Percentiles rank a stretch among this genome's conserved stretches.
Conservation (phyloP, 2,888 invertebrate species). For the Linyphia triangularis region DNA sequence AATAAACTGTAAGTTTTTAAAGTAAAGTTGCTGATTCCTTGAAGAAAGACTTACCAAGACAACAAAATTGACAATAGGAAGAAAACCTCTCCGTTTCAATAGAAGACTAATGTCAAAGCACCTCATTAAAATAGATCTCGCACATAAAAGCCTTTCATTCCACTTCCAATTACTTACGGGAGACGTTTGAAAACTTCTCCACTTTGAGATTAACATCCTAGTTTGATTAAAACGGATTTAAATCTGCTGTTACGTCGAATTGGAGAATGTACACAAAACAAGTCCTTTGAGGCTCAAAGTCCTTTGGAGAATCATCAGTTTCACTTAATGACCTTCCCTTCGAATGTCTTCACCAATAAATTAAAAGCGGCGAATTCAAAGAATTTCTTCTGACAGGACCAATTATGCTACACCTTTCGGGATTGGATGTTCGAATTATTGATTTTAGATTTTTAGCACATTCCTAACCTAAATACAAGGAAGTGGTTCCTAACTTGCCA, state of each 20-base stretch:
- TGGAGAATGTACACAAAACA: neutral
- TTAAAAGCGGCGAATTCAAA: slow-evolving; percentile 26
- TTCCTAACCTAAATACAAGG: no score
- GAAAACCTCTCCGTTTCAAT: no score
- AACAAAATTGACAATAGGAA: no score
- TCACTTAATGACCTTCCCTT: slow-evolving; percentile 29
- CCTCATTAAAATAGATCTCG: neutral
- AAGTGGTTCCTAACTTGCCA: no score
- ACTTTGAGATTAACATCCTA: slow-evolving; percentile 33
- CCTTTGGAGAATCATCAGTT: neutral
- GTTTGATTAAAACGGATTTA: slow-evolving; percentile 48
- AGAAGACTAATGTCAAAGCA: neutral
- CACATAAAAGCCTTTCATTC: slow-evolving; percentile 1
- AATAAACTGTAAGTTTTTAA: no score
- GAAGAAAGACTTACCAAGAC: no score
- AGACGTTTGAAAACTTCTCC: neutral
- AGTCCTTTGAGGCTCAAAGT: slow-evolving; percentile 28
- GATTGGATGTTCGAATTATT: neutral
- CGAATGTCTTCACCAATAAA: slow-evolving; percentile 9
- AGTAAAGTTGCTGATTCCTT: no score
- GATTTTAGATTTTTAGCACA: neutral
- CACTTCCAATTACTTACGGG: slow-evolving; percentile 26
- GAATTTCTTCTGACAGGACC: neutral
- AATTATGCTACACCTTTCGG: neutral
- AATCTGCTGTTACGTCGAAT: neutral